phyloP scores from a whole-genome alignment of 2,113 vertebrate genomes.

The Podilymbus podiceps region DNA sequence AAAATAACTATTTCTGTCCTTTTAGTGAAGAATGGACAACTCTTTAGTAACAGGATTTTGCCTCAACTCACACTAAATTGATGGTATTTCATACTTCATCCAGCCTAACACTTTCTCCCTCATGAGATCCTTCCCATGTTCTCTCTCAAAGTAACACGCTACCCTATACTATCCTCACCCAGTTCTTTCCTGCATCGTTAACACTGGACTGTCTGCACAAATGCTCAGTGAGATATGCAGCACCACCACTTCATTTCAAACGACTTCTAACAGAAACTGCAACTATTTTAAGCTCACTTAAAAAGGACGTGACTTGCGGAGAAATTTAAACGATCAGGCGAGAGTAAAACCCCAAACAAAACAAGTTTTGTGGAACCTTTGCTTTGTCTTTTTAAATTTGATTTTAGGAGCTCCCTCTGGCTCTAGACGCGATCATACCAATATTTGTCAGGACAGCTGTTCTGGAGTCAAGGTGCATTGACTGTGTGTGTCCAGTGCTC shows the following conservation, averaged over 20 bases:
- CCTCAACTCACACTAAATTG: not conserved
- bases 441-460: not conserved
- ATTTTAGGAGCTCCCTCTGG: not conserved
- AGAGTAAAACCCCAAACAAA: not conserved
- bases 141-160: not conserved
- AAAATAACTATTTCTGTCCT: not conserved
- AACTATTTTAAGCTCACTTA: not conserved
- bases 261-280: not conserved
- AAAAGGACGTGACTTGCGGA: not conserved
- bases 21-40: not conserved
- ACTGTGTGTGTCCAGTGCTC: rapidly evolving
- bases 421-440: not conserved
- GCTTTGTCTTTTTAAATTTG: not conserved
- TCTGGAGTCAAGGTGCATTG: not conserved
- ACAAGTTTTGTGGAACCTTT: not conserved
- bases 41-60: not conserved
- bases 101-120: not conserved
- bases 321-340: not conserved
- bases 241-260: not conserved
- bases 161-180: not conserved
- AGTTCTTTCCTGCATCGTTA: not conserved
- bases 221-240: not conserved
- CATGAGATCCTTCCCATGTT: not conserved
- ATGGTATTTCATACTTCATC: not conserved
- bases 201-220: not conserved